These are phyloP conservation scores for Hartigia nigra DNA, from an alignment of 2,888 invertebrate genomes.

Conservation along the genomic window DNA sequence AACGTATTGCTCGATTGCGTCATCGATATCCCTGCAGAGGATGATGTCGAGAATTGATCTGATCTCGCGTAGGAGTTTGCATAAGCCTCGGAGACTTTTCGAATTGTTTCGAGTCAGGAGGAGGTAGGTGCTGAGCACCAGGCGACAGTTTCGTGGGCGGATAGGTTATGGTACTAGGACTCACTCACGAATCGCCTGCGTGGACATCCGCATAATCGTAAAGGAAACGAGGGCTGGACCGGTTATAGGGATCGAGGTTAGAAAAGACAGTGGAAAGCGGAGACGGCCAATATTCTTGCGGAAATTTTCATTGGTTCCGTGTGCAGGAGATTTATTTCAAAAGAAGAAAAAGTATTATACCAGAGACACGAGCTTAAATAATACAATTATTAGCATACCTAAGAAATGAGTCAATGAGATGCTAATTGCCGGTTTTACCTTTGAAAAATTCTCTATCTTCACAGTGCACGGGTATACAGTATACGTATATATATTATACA, in stretches of 20 bases:
- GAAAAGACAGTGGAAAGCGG: constrained; percentile 9
- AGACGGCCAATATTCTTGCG: neutral
- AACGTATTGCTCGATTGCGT: neutral
- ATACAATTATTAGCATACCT: constrained; percentile 57
- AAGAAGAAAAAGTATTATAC: neutral
- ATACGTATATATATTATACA: neutral
- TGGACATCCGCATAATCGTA: constrained; percentile 31
- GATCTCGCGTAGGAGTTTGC: neutral
- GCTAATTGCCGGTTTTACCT: constrained; percentile 59
- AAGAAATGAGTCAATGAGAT: constrained; percentile 62
- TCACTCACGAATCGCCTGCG: constrained; percentile 7
- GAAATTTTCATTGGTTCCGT: neutral
- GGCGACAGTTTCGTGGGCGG: neutral
- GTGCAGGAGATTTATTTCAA: constrained; percentile 16
- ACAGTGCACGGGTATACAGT: constrained; percentile 18
- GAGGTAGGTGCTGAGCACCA: neutral
- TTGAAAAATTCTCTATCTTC: constrained; percentile 44
- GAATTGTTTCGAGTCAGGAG: neutral
- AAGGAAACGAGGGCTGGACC: constrained; percentile 37
- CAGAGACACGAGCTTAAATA: constrained; percentile 47
- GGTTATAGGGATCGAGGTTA: constrained; percentile 9
- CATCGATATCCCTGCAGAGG: neutral
- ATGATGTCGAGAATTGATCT: neutral
- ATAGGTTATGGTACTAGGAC: neutral
- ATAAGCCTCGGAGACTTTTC: neutral